Conservation (phyloP, 2,888 invertebrate genomes). For the Periphyllus acericola region DNA sequence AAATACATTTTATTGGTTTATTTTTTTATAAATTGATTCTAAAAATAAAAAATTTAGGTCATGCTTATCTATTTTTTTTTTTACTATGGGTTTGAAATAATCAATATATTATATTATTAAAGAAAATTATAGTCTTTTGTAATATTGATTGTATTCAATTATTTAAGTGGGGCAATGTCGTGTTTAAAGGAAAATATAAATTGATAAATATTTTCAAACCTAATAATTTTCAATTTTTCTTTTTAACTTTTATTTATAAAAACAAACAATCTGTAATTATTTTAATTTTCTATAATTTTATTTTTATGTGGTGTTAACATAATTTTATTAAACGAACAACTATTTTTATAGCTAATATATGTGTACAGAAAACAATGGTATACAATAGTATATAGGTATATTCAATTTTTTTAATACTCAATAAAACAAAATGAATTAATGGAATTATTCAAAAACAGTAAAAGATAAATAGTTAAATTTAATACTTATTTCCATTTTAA, state of each 20-base stretch:
- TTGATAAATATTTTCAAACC: conserved; percentile 12
- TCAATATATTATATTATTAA: conserved; percentile 20
- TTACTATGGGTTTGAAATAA: conserved; percentile 26
- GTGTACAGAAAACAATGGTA: no score
- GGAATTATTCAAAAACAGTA: no score
- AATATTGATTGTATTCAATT: not conserved
- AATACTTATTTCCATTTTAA: no score
- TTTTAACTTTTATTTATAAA: no score
- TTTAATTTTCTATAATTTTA: not conserved
- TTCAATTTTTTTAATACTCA: no score
- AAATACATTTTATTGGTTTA: not conserved
- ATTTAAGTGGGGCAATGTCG: conserved; percentile 18
- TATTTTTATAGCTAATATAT: no score
- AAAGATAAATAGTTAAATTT: no score
- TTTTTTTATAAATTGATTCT: not conserved
- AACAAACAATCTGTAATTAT: no score
- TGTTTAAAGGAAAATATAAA: not conserved
- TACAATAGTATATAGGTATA: no score
- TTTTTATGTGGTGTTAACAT: not conserved
- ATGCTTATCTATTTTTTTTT: conserved; percentile 19
- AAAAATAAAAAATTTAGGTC: not conserved
- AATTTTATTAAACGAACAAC: not conserved
- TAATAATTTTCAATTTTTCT: no score
- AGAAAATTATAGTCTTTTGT: not conserved
- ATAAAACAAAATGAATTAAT: no score